A percentile compares a stretch with the other conserved stretches of the same genome.
phyloP scores from a whole-genome alignment of 1,140 invertebrate genomes.

The Parapsyche elsis region DNA sequence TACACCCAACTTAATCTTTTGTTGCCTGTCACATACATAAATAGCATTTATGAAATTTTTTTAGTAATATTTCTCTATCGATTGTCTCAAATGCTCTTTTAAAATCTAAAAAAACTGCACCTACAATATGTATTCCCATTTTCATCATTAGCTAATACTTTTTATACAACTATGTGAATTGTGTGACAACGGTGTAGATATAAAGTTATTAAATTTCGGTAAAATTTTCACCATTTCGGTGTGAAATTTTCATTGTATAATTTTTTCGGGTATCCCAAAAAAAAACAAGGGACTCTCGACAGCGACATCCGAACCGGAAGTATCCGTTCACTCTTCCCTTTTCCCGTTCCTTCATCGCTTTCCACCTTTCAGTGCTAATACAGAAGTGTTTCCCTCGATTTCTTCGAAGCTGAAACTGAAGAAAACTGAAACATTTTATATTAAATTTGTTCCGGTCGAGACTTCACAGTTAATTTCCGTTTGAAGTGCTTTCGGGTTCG shows the following conservation, averaged over 20 bases:
- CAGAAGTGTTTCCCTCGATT: not conserved
- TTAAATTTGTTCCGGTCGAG: constrained; percentile 31
- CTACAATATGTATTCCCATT: no score
- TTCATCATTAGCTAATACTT: no score
- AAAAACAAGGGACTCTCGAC: not conserved
- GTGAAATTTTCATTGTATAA: not conserved
- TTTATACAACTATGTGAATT: no score
- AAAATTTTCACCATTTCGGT: not conserved
- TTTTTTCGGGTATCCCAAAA: not conserved
- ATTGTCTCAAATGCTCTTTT: no score
- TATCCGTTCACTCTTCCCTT: not conserved
- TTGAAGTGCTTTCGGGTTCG: constrained; percentile 1
- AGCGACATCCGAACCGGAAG: not conserved
- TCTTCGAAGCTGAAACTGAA: not conserved
- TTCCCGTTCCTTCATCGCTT: not conserved
- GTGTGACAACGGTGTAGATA: no score
- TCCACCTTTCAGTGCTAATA: constrained; percentile 19
- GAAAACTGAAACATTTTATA: constrained; percentile 34
- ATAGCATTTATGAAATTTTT: no score
- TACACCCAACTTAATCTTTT: no score
- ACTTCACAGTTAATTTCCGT: constrained; percentile 33
- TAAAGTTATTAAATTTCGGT: no score
- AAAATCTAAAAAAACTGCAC: no score
- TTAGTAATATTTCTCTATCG: no score
- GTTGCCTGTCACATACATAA: no score